These are phyloP conservation scores for Prosapia bicincta DNA, from an alignment of 2,888 invertebrate species.

Conservation along the genomic window DNA sequence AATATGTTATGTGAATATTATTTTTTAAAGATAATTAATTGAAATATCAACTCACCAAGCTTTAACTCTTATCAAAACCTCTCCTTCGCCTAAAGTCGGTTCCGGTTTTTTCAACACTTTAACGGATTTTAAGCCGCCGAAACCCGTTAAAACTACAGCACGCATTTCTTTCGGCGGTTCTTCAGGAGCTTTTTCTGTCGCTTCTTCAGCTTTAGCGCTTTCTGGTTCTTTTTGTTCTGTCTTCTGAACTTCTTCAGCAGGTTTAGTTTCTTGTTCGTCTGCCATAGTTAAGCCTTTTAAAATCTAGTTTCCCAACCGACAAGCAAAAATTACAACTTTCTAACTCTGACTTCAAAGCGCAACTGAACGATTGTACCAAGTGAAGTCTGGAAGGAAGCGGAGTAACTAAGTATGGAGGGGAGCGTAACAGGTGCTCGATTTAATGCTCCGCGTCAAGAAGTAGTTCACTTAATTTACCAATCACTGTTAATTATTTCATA, in stretches of 20 bases:
- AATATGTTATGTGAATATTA: background rate
- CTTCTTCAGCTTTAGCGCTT: slow-evolving; percentile 45
- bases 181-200: slow-evolving; percentile 48
- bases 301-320: background rate
- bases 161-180: slow-evolving; percentile 77
- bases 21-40: background rate
- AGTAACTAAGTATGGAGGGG: background rate
- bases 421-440: background rate
- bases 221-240: slow-evolving; percentile 44
- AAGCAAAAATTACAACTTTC: background rate
- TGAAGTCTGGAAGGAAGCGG: background rate
- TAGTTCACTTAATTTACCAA: background rate
- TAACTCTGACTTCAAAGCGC: background rate
- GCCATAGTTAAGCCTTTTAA: slow-evolving; percentile 41
- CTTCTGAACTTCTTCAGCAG: slow-evolving; percentile 50
- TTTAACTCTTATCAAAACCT: slow-evolving; percentile 78
- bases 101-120: slow-evolving; percentile 79
- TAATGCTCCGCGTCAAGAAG: background rate
- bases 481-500: background rate
- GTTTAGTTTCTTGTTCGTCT: slow-evolving; percentile 41
- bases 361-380: background rate
- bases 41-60: slow-evolving; percentile 67
- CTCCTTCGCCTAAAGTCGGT: slow-evolving; percentile 65
- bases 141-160: slow-evolving; percentile 78
- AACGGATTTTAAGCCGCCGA: slow-evolving; percentile 81